Conservation (phyloP, 2,797 vertebrate species). For the Echiichthys vipera region DNA sequence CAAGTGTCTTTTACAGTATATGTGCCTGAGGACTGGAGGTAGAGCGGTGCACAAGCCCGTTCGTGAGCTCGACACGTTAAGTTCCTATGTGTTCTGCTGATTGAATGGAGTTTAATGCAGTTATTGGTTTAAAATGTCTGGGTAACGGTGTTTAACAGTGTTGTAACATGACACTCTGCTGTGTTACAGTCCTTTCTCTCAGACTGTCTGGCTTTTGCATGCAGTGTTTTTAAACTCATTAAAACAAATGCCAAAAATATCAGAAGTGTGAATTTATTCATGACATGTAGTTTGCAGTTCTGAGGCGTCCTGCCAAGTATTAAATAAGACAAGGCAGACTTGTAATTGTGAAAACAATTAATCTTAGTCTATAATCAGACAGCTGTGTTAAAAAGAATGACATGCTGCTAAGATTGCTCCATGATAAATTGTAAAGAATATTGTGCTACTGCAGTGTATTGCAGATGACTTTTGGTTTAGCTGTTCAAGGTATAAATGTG, state of each 20-base stretch:
- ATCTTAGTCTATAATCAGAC: background rate
- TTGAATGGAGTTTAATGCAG: conserved; percentile 29
- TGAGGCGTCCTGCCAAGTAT: background rate
- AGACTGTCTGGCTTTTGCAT: conserved; percentile 80
- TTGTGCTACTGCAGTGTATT: background rate
- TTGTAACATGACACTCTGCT: conserved; percentile 39
- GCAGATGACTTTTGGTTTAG: background rate
- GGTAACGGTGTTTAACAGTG: conserved; percentile 48
- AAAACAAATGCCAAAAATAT: conserved; percentile 72
- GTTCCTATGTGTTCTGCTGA: conserved; percentile 28
- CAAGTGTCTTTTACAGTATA: conserved; percentile 74
- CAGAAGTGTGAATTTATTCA: conserved; percentile 44
- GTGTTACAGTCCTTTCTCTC: conserved; percentile 66
- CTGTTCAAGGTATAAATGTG: background rate
- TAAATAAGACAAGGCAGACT: background rate
- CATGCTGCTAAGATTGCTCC: background rate
- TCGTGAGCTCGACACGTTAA: conserved; percentile 31
- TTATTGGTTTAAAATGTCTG: conserved; percentile 26
- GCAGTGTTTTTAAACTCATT: conserved; percentile 82
- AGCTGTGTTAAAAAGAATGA: background rate
- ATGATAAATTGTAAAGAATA: background rate
- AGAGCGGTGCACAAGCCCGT: conserved; percentile 20
- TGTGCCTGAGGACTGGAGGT: conserved; percentile 69
- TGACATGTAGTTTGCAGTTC: background rate
- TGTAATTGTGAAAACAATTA: background rate